Evolutionary conservation across 2,888 invertebrate species (phyloP), one percentile per base, ranked within the genome.

Genomic region (Nephrotoma flavescens): DNA sequence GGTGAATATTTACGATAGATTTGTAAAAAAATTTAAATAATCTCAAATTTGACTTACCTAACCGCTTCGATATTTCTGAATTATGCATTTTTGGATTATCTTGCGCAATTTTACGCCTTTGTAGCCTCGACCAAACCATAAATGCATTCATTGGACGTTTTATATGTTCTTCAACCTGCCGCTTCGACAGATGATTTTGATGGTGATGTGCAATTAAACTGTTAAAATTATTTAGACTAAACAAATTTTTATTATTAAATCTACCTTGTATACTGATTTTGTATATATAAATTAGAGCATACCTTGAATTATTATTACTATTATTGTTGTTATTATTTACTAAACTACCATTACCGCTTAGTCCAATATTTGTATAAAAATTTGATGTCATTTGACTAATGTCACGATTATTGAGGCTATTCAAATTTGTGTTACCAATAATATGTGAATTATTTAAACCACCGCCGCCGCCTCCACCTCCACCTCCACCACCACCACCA

Each of bases 1-100:
- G n/a, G n/a, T n/a, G n/a, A n/a, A n/a, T n/a, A n/a, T n/a, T n/a
- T n/a, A n/a, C n/a, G n/a, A n/a, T n/a, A n/a, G n/a, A n/a, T n/a
- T n/a, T n/a, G n/a, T n/a, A n/a, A n/a, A n/a, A n/a, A n/a, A n/a
- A n/a, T n/a, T n/a, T n/a, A n/a, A n/a, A n/a, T n/a, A n/a, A n/a
- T n/a, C 19, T 71, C 7, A 31, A 71, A 31, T 31, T 71, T 2
- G 57, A 92, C 95, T 94, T 89, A 96, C 97, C 97, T 89, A 98
- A 93, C 91, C 98, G 92, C 91, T 98, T 98, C 7, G 97, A 97
- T 89, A 99, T 98, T 92, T 98, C 98, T 0, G 97, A 97, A 91
- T 98, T 98, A 92, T 98, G 98, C 98, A 98, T 98, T 93, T 99
- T 98, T 0, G 98, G 98, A 91, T 99, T 98, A 90, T 98, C 98